Percentiles rank a stretch among this genome's conserved stretches.
Evolutionary conservation across 2,797 vertebrate genomes (phyloP).

Genomic region (Columba guinea): DNA sequence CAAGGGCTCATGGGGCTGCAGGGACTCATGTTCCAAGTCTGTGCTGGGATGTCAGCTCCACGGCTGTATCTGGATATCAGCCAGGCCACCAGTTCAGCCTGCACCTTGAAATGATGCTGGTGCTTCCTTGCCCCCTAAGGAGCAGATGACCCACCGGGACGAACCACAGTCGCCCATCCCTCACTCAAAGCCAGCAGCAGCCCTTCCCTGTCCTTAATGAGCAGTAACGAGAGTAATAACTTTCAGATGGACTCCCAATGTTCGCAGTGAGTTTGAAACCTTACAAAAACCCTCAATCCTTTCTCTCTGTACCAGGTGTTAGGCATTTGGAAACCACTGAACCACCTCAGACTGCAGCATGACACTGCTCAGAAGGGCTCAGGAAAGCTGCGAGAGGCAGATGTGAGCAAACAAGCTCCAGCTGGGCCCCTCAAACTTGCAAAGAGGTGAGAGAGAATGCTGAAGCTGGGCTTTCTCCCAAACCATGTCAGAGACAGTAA

Average conservation of each 20-base stretch:
- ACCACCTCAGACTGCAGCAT: neutral
- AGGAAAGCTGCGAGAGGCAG: neutral
- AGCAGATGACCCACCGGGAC: neutral
- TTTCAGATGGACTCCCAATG: neutral
- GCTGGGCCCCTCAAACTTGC: neutral
- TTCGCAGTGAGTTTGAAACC: neutral
- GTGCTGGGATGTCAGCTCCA: neutral
- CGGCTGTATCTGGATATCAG: accelerated
- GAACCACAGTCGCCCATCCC: neutral
- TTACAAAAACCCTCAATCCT: neutral
- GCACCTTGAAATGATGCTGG: neutral
- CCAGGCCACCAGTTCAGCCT: neutral
- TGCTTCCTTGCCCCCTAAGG: neutral
- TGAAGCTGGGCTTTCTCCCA: neutral
- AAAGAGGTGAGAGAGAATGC: neutral
- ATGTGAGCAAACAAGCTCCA: neutral
- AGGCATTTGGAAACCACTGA: accelerated
- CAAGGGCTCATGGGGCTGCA: accelerated
- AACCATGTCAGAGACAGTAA: accelerated
- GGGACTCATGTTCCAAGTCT: accelerated
- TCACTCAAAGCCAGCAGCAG: neutral
- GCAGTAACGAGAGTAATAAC: accelerated
- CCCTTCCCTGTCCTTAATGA: neutral
- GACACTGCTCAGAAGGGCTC: accelerated
- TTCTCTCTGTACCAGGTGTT: neutral